Conservation (phyloP, 2,888 invertebrate genomes). For the Meliscaeva auricollis region DNA sequence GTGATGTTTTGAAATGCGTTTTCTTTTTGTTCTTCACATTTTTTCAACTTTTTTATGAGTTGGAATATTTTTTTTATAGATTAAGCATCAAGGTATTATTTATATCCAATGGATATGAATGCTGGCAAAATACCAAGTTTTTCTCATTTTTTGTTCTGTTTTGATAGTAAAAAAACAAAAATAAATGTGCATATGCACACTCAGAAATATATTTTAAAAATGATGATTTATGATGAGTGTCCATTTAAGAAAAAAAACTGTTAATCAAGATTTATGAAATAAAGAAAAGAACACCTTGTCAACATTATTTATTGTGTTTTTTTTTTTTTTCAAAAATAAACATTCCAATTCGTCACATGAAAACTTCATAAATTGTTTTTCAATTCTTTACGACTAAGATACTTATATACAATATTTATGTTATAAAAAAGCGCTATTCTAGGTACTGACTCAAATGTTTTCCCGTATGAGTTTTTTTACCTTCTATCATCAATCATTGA, state of each 20-base stretch:
- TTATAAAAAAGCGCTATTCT: no score
- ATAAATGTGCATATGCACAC: neutral
- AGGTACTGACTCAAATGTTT: no score
- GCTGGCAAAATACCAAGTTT: slow-evolving; percentile 15
- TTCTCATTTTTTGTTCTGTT: neutral
- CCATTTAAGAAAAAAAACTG: neutral
- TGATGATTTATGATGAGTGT: slow-evolving; percentile 10
- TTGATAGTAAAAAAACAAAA: neutral
- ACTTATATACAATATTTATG: no score
- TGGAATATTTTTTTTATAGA: slow-evolving; percentile 2
- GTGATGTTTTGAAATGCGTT: slow-evolving; percentile 5
- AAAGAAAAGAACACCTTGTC: neutral
- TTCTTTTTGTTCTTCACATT: neutral
- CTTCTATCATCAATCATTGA: no score
- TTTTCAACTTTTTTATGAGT: slow-evolving; percentile 4
- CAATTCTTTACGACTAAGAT: neutral
- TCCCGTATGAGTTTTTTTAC: no score
- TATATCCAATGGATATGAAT: neutral
- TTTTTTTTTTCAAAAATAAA: neutral
- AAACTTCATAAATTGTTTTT: neutral
- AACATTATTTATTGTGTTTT: neutral
- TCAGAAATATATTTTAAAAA: neutral
- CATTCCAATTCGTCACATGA: slow-evolving; percentile 7
- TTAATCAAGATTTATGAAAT: slow-evolving; percentile 21
- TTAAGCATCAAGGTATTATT: neutral